Evolutionary conservation across 2,113 vertebrate genomes (phyloP).

Genomic region (Pterocles orientalis): DNA sequence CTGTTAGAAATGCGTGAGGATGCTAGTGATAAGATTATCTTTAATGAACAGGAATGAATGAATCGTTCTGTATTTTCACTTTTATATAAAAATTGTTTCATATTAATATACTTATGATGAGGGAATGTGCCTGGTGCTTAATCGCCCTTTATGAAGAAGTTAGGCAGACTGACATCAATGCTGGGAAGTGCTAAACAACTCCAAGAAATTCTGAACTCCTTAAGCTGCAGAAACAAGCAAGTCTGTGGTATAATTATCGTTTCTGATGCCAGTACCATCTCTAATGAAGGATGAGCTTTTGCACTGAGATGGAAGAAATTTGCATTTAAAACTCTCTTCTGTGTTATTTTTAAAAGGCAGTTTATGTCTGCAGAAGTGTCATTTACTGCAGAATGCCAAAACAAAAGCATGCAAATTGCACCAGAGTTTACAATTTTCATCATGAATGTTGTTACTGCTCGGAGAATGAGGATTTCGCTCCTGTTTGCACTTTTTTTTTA

Average conservation of each 20-base stretch:
- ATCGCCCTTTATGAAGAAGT: not conserved
- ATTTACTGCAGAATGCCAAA: slow-evolving; percentile 1
- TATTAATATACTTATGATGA: not conserved
- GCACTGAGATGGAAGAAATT: not conserved
- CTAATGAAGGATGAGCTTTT: slow-evolving; percentile 10
- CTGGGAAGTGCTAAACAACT: not conserved
- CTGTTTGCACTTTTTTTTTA: not conserved
- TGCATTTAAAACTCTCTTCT: not conserved
- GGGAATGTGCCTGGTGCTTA: not conserved
- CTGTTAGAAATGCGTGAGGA: not conserved
- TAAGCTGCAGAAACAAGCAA: not conserved
- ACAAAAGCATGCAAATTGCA: not conserved
- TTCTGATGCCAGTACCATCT: not conserved
- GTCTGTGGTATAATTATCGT: not conserved
- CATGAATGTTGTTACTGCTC: not conserved
- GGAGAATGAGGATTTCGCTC: not conserved
- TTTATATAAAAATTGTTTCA: not conserved
- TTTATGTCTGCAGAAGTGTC: slow-evolving; percentile 17
- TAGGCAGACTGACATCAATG: not conserved
- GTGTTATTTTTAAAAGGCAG: not conserved
- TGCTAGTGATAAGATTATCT: not conserved
- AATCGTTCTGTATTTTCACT: not conserved
- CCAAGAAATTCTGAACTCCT: not conserved
- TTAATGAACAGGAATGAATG: not conserved
- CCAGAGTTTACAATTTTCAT: slow-evolving; percentile 34